Base-by-base conservation (phyloP, 2,888 invertebrate genomes). In the Syrphus vitripennis region DNA sequence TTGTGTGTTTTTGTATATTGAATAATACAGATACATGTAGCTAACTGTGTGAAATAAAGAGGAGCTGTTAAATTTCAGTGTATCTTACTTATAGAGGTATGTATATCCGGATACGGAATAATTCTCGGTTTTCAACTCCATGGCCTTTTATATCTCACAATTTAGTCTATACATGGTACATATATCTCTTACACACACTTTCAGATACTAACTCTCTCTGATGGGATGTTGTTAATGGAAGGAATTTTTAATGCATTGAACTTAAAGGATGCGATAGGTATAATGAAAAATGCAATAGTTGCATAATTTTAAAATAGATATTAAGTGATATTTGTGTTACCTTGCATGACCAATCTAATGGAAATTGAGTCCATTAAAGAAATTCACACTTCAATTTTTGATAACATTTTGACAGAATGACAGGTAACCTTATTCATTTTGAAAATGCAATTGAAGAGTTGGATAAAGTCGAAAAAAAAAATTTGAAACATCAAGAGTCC, bases 221-320 rank as follows among this genome's bases (percentile, higher is more conserved):
- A n/a, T n/a, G n/a, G n/a, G 19, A 31, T 45, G n/a, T 67, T 67
- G 21, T 50, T 34, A 50, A 67, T 48, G 50, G n/a, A 34, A 37
- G 16, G 76, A 76, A 76, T 63, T 69, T 45, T 48, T 67, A 59
- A 69, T 59, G 24, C 26, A 55, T 63, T 65, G 61, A 40, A 24
- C 34, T 69, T n/a, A 34, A 45, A 19, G 40, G 42, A 61, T 26
- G n/a, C 24, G 59, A 10, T 14, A 16, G 31, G 4, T 19, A 40
- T 50, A 42, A 24, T 55, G 48, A 77, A 69, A 69, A 70, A 70
- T 77, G 67, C 50, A 61, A 26, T 21, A 50, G 10, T 55, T 59
- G 67, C 29, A 69, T 67, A 19, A 45, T 63, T 63, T 45, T 10
- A 48, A 34, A 76, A 21, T 6, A 69, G n/a, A 24, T 45, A 34